Percentiles rank a stretch among this genome's conserved stretches.
Evolutionary conservation across 64 coral and sea anemone species (phyloP).

Genomic region (Pocillopora verrucosa): DNA sequence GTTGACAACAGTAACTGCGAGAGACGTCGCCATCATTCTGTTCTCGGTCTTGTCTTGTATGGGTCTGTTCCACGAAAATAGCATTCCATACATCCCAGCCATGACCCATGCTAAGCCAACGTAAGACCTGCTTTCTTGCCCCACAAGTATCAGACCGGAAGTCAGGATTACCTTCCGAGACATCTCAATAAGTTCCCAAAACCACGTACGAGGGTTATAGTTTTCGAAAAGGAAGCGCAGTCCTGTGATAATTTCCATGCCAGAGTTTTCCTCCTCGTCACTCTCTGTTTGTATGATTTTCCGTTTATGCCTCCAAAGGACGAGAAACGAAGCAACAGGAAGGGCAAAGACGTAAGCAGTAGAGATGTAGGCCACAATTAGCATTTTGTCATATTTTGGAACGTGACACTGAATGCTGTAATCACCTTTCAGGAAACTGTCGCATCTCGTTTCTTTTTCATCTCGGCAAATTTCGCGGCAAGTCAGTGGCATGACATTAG

Average conservation of each 20-base stretch:
- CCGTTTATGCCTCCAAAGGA: constrained; percentile 19
- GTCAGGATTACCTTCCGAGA: constrained; percentile 51
- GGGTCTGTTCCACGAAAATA: constrained; percentile 36
- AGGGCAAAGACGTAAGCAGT: not conserved
- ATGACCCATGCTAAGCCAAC: constrained; percentile 33
- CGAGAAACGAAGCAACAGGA: not conserved
- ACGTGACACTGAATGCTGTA: constrained; percentile 15
- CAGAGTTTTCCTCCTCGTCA: not conserved
- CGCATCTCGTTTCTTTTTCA: not conserved
- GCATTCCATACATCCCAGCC: constrained; percentile 36
- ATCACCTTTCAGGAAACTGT: constrained; percentile 25
- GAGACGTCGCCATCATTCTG: constrained; percentile 24
- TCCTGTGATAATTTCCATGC: not conserved
- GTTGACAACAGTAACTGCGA: constrained; percentile 26
- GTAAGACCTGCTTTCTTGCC: constrained; percentile 35
- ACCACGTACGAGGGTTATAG: constrained; percentile 44
- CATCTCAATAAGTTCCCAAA: constrained; percentile 61
- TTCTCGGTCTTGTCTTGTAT: constrained; percentile 35
- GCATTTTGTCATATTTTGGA: not conserved
- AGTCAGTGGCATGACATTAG: constrained; percentile 33
- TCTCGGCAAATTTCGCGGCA: constrained; percentile 53
- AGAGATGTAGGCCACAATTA: constrained; percentile 3
- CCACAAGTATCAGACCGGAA: constrained; percentile 32
- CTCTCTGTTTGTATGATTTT: not conserved
- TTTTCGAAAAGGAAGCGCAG: constrained; percentile 55